Evolutionary conservation across 2,797 vertebrate genomes (phyloP).

Genomic region (Heliangelus exortis): DNA sequence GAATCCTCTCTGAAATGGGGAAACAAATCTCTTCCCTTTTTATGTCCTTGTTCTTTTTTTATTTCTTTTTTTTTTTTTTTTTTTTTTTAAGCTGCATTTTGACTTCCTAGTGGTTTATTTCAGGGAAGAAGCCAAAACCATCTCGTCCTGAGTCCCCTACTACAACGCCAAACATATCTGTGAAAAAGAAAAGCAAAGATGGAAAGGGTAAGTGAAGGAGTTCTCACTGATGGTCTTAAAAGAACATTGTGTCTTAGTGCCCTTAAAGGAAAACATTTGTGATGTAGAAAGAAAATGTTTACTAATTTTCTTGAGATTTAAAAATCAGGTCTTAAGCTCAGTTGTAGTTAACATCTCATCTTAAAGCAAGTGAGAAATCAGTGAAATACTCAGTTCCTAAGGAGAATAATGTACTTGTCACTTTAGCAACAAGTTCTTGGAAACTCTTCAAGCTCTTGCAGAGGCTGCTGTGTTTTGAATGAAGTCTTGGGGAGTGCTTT

Average conservation of each 20-base stretch:
- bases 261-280: neutral
- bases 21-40: neutral
- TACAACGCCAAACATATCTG: slow-evolving; percentile 88
- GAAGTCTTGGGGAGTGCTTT: neutral
- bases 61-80: neutral
- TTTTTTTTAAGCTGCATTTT: neutral
- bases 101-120: slow-evolving; percentile 57
- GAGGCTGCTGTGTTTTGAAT: slow-evolving; percentile 15
- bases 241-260: neutral
- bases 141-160: slow-evolving; percentile 89
- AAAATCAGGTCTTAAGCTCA: neutral
- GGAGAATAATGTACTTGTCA: neutral
- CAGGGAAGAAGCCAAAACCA: slow-evolving; percentile 88
- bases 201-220: slow-evolving; percentile 88
- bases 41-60: neutral
- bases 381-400: neutral
- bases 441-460: neutral
- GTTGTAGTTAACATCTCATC: neutral
- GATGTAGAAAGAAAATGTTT: neutral
- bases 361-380: neutral
- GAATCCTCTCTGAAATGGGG: neutral
- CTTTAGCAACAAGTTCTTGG: slow-evolving; percentile 11
- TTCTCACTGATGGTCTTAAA: neutral
- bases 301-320: neutral
- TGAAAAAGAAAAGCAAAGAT: slow-evolving; percentile 93